Evolutionary conservation across 2,113 vertebrate genomes (phyloP).

Genomic region (Cheirogaleus medius): DNA sequence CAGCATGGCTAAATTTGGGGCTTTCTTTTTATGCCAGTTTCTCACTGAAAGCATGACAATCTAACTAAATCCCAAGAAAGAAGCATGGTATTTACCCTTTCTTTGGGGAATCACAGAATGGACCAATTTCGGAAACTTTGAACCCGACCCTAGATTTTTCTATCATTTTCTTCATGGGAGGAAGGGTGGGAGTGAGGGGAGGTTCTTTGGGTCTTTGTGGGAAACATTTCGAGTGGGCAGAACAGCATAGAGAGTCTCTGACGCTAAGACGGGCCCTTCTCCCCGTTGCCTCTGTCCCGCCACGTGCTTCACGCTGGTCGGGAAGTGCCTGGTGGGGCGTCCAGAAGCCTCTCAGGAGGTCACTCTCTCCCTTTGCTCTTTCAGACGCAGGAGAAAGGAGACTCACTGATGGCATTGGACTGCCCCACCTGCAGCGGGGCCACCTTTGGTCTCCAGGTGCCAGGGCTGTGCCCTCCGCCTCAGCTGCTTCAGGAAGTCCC

Average conservation of each 20-base stretch:
- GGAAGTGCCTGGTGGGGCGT: background rate
- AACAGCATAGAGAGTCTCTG: background rate
- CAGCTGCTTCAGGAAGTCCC: background rate
- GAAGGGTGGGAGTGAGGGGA: background rate
- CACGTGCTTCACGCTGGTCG: rapidly evolving
- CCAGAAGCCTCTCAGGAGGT: background rate
- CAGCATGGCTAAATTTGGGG: background rate
- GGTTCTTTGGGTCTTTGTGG: background rate
- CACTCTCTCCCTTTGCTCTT: slow-evolving; percentile 49
- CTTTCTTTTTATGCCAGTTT: background rate
- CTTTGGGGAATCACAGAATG: background rate
- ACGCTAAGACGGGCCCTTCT: rapidly evolving
- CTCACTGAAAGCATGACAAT: background rate
- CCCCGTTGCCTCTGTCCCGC: background rate
- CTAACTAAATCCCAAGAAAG: background rate
- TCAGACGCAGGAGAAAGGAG: slow-evolving; percentile 67
- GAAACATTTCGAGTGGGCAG: background rate
- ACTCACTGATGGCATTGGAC: background rate
- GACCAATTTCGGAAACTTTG: background rate
- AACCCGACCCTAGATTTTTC: background rate
- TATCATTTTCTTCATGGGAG: background rate
- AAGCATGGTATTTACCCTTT: background rate
- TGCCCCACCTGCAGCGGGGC: background rate
- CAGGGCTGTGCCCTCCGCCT: background rate
- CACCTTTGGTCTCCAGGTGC: background rate